A percentile compares a stretch with the other conserved stretches of the same genome.
Evolutionary conservation across 2,888 invertebrate species (phyloP).

Genomic region (Sericinus montela): DNA sequence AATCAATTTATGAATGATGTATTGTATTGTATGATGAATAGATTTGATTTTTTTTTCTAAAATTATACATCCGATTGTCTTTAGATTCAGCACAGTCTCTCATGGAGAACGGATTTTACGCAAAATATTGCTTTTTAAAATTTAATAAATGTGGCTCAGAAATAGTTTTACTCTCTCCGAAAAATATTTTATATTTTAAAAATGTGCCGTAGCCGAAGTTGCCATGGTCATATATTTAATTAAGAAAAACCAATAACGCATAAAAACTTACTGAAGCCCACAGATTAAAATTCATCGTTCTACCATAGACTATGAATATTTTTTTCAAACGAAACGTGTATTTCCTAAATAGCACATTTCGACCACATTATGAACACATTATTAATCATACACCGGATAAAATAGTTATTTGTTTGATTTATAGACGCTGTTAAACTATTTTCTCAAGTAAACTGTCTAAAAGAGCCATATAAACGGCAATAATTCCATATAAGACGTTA

Average conservation of each 20-base stretch:
- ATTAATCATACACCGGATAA: constrained; percentile 5
- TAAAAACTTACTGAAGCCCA: neutral
- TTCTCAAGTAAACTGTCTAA: constrained; percentile 15
- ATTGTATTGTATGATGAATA: no score
- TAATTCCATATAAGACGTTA: constrained; percentile 19
- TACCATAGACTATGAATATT: neutral
- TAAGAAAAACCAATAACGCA: neutral
- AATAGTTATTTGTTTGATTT: constrained; percentile 14
- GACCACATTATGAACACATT: neutral
- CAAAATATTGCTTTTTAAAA: no score
- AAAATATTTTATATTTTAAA: no score
- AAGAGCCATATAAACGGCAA: constrained; percentile 15
- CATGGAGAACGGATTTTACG: no score
- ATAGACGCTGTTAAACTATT: constrained; percentile 8
- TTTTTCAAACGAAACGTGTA: neutral
- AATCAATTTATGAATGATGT: no score
- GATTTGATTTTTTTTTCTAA: no score
- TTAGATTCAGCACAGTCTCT: no score
- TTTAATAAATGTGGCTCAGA: no score
- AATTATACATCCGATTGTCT: no score
- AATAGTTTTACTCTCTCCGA: no score
- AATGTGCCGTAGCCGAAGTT: no score
- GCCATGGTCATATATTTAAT: constrained; percentile 4
- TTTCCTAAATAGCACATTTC: neutral
- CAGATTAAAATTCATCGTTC: constrained; percentile 1